Conservation (phyloP, 2,797 vertebrate genomes). For the Liasis olivaceus region DNA sequence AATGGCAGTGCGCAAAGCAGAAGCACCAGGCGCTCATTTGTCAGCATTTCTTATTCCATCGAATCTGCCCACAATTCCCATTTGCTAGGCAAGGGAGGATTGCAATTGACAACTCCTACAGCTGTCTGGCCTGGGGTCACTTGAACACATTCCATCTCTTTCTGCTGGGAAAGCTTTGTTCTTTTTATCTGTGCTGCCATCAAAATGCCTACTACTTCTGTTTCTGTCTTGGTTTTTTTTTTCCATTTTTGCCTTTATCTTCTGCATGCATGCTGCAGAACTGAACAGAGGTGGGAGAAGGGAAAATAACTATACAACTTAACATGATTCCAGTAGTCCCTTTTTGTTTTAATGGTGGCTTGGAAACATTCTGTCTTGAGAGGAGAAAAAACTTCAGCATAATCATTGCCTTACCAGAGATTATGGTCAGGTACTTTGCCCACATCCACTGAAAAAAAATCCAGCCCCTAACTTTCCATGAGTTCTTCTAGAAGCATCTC, state of each 20-base stretch:
- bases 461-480: not conserved
- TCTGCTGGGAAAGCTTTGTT: not conserved
- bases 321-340: not conserved
- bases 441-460: not conserved
- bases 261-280: conserved; percentile 24
- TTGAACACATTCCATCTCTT: not conserved
- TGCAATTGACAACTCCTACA: not conserved
- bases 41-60: not conserved
- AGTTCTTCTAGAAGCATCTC: not conserved
- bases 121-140: conserved; percentile 16
- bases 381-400: not conserved
- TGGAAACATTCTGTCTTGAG: not conserved
- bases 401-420: too few species aligned
- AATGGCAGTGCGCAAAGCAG: not conserved
- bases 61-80: not conserved
- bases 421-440: not conserved
- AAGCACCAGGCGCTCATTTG: not conserved
- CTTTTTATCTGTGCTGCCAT: not conserved
- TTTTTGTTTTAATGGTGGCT: not conserved
- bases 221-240: not conserved
- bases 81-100: not conserved
- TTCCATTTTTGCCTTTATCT: not conserved
- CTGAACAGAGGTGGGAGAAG: not conserved
- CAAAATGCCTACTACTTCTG: not conserved
- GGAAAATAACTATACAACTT: not conserved